phyloP scores from a whole-genome alignment of 2,888 invertebrate species.

The Perithous albicinctus region DNA sequence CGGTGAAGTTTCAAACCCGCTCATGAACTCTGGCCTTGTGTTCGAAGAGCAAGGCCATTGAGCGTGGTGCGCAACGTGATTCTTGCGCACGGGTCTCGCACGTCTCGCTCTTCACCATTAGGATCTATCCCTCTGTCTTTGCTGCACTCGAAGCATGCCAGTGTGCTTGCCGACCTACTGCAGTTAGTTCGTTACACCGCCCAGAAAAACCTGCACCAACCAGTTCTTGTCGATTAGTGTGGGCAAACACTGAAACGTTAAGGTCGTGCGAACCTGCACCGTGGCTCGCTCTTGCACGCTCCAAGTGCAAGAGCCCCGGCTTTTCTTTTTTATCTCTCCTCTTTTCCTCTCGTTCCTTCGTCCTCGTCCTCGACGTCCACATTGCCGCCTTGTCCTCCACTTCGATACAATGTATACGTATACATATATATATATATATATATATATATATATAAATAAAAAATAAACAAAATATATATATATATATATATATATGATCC shows the following conservation, averaged over 20 bases:
- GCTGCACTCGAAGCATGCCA: constrained; percentile 20
- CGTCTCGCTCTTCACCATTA: constrained; percentile 29
- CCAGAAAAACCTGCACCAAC: constrained; percentile 78
- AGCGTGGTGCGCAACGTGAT: constrained; percentile 47
- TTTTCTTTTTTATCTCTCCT: constrained; percentile 49
- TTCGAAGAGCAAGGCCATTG: constrained; percentile 78
- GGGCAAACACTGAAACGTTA: constrained; percentile 78
- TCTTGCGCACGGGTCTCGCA: constrained; percentile 50
- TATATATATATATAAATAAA: too few relatives aligned
- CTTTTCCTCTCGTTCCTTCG: constrained; percentile 41
- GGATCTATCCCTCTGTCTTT: constrained; percentile 31
- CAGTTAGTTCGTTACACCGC: constrained; percentile 74
- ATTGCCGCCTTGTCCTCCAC: constrained; percentile 31
- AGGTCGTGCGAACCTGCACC: constrained; percentile 78
- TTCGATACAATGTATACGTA: constrained; percentile 18
- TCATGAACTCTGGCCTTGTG: constrained; percentile 80
- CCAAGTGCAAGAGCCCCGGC: constrained; percentile 48
- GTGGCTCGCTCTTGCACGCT: constrained; percentile 53
- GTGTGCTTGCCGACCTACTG: constrained; percentile 71
- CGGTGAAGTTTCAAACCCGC: constrained; percentile 57
- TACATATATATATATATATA: too few relatives aligned
- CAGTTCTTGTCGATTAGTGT: constrained; percentile 80
- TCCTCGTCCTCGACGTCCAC: constrained; percentile 36
- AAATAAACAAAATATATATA: too few relatives aligned
- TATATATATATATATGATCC: constrained; percentile 6